These are phyloP conservation scores for Plodia interpunctella DNA, from an alignment of 1,140 invertebrate species.

Conservation along the genomic window DNA sequence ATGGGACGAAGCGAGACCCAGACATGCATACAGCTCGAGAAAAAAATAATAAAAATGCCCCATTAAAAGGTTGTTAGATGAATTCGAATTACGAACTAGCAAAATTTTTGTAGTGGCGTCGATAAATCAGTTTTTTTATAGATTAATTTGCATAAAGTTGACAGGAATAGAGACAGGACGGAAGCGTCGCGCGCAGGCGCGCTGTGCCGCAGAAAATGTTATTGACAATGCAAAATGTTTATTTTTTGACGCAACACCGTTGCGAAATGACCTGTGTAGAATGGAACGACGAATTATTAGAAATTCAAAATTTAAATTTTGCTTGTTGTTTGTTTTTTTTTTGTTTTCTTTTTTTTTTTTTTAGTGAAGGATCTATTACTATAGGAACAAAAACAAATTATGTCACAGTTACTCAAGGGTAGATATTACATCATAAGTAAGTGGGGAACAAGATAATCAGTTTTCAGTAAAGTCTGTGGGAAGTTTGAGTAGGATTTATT, in stretches of 20 bases:
- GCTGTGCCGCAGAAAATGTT: constrained; percentile 44
- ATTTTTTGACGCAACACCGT: constrained; percentile 64
- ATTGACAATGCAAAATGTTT: constrained; percentile 75
- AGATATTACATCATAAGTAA: constrained; percentile 20
- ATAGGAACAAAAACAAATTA: too few species aligned
- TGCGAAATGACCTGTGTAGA: constrained; percentile 33
- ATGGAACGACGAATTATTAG: constrained; percentile 6
- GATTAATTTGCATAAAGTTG: constrained; percentile 75
- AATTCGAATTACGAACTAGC: constrained; percentile 41
- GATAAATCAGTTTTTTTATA: constrained; percentile 66
- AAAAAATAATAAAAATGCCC: constrained; percentile 13
- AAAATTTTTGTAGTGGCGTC: constrained; percentile 40
- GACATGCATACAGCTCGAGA: constrained; percentile 7
- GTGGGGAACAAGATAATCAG: constrained; percentile 40
- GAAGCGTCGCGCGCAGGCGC: constrained; percentile 52
- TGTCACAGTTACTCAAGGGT: too few species aligned
- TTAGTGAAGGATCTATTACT: too few species aligned
- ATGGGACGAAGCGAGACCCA: constrained; percentile 47
- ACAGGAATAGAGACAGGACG: constrained; percentile 40
- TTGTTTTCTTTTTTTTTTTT: too few species aligned
- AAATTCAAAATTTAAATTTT: neutral
- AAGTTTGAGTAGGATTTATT: constrained; percentile 64
- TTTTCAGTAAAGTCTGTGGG: constrained; percentile 37
- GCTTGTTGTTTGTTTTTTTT: too few species aligned
- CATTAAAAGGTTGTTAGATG: constrained; percentile 7